Evolutionary conservation across 2,113 vertebrate genomes (phyloP), one percentile per base, ranked within the genome.

Genomic region (Catagonus wagneri): DNA sequence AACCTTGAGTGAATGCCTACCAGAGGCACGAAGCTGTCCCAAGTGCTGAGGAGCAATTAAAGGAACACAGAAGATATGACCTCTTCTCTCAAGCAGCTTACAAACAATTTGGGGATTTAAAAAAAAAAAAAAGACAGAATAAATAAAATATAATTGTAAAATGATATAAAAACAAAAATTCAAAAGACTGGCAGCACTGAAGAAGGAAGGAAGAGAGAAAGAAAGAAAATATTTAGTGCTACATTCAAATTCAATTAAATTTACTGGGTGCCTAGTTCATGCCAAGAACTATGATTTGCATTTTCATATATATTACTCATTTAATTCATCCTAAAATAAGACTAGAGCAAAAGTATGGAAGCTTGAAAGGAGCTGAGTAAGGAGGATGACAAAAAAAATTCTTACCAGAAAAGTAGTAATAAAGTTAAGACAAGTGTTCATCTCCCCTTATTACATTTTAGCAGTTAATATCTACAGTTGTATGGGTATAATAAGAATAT

Each of bases 321-420:
- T 92, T 72, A 95, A 90, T 94, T 93, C 34, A 93, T n/a, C 29
- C 25, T 68, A 79, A 96, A 95, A 83, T 58, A 75, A 90, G 22
- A 94, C 52, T 58, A 90, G 13, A 58, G 25, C 7, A 93, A 94
- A 96, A 93, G 63, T 63, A 83, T 56, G n/a, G 19, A 80, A 23
- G 23, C 50, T 87, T 39, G 22, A 93, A 96, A 92, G 39, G 63
- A 81, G 6, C 7, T 83, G n/a, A 60, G 23, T 92, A 74, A 88
- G 89, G 9, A 50, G 11, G 2, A 94, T 58, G 56, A 78, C 78
- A 83, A 89, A 92, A 65, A 76, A 4, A 78, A 44, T 44, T 68
- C 32, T 83, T 92, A 74, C 20, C 58, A 83, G 16, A 80, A 60
- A 76, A 93, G 50, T 11, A 66, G 7, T 66, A 83, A 60, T 22